Percentiles rank a stretch among this genome's conserved stretches.
Evolutionary conservation across 2,888 invertebrate species (phyloP).

Genomic region (Odontocerum albicorne): DNA sequence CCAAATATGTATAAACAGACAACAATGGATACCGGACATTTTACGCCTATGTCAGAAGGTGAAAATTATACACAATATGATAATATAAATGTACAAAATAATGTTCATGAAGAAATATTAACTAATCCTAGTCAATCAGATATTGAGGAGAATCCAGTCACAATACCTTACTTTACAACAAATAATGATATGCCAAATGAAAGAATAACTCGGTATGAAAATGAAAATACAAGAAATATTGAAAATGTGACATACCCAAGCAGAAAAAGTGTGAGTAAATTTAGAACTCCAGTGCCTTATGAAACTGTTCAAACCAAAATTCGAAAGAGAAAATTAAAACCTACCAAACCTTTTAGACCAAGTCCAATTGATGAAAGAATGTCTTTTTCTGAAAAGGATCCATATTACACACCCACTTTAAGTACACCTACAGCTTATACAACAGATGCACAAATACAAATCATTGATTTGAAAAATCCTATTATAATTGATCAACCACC

Average conservation of each 20-base stretch:
- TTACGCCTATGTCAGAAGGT: background rate
- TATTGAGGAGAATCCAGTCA: slow-evolving; percentile 3
- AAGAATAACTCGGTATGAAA: background rate
- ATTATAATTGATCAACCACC: background rate
- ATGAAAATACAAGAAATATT: background rate
- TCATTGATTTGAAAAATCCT: slow-evolving; percentile 38
- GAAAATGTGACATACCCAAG: slow-evolving; percentile 16
- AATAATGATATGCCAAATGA: background rate
- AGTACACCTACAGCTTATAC: slow-evolving; percentile 45
- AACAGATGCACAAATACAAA: slow-evolving; percentile 47
- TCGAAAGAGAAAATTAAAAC: slow-evolving; percentile 38
- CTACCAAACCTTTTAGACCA: slow-evolving; percentile 45
- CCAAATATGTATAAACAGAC: slow-evolving; percentile 10
- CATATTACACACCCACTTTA: slow-evolving; percentile 43
- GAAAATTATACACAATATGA: background rate
- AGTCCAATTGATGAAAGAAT: slow-evolving; percentile 43
- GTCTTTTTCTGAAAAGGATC: slow-evolving; percentile 55
- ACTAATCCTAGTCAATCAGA: background rate
- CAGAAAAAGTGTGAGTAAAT: slow-evolving; percentile 1
- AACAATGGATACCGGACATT: background rate
- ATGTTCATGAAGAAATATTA: too few relatives aligned
- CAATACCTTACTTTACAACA: slow-evolving; percentile 4
- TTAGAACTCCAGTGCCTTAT: slow-evolving; percentile 11
- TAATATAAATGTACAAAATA: slow-evolving; percentile 1
- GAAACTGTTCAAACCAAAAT: slow-evolving; percentile 17